Evolutionary conservation across 2,888 invertebrate genomes (phyloP), one percentile per base, ranked within the genome.

Genomic region (Cynaeus angustus): DNA sequence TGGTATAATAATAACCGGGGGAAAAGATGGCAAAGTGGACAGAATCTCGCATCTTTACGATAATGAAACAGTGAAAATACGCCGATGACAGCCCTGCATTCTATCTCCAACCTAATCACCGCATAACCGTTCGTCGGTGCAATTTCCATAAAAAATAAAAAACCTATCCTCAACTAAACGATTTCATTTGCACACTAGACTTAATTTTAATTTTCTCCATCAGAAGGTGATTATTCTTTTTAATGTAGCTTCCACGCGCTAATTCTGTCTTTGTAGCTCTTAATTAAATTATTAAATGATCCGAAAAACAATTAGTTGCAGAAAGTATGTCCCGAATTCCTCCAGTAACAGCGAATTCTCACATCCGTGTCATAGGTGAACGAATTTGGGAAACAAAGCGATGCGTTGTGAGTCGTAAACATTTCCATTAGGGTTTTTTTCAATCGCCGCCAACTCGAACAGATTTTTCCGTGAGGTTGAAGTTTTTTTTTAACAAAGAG

Each of bases 271-370:
- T 64, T 62, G 52, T 56, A 64, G 48, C 45, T 66, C 61, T 67
- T 70, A 67, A 70, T 70, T 66, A 64, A 70, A 70, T 67, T 67
- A 64, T 67, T 70, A 50, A 67, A 70, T 70, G 67, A 62, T 16
- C 13, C 66, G 48, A 43, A 66, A 61, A 61, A 65, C 66, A 59
- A 70, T 66, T 70, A 70, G 55, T 46, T 30, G 28, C 45, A 58
- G 67, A 62, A 21, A 67, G 52, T 52, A 67, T 52, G 55, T 56
- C 26, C 6, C 33, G 56, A 46, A 56, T 64, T 55, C 53, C 56
- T 55, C 26, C 30, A 10, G 26, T 21, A 4, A 30, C 30, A 10
- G 26, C 38, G n/a, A 30, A 30, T 1, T 52, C 12, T 33, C 52
- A 33, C 52, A 33, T 52, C 12, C 50, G 26, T 1, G 10, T 26